Conservation (phyloP, 2,888 invertebrate species). For the Hymenopus coronatus region DNA sequence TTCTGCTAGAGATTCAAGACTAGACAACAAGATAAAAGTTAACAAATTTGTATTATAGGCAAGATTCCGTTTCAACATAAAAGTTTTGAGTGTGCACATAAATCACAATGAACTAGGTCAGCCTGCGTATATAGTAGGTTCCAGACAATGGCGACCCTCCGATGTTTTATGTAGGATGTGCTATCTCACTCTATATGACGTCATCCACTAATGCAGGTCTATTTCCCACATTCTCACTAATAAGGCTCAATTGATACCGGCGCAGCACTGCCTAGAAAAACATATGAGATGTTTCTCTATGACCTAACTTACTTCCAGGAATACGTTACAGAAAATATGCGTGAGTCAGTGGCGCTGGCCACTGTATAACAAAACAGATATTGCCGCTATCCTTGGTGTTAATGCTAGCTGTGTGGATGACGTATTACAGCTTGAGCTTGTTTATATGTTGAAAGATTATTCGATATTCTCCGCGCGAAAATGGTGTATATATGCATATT, state of each 20-base stretch:
- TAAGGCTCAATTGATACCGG: not conserved
- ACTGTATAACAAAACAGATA: too few relatives aligned
- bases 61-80: not conserved
- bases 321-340: not conserved
- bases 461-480: too few relatives aligned
- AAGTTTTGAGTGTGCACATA: not conserved
- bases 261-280: not conserved
- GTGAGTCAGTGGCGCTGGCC: too few relatives aligned
- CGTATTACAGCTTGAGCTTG: too few relatives aligned
- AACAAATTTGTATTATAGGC: not conserved
- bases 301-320: not conserved
- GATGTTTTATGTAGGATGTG: not conserved
- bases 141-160: not conserved
- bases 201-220: not conserved
- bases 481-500: too few relatives aligned
- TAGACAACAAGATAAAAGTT: not conserved
- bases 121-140: not conserved
- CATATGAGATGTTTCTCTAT: not conserved
- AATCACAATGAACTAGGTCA: not conserved
- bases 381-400: too few relatives aligned
- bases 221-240: not conserved
- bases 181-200: not conserved
- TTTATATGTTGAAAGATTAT: too few relatives aligned
- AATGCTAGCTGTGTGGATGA: too few relatives aligned
- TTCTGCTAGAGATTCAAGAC: too few relatives aligned